These are phyloP conservation scores for Isoperla grammatica DNA, from an alignment of 2,888 invertebrate species.

Conservation along the genomic window DNA sequence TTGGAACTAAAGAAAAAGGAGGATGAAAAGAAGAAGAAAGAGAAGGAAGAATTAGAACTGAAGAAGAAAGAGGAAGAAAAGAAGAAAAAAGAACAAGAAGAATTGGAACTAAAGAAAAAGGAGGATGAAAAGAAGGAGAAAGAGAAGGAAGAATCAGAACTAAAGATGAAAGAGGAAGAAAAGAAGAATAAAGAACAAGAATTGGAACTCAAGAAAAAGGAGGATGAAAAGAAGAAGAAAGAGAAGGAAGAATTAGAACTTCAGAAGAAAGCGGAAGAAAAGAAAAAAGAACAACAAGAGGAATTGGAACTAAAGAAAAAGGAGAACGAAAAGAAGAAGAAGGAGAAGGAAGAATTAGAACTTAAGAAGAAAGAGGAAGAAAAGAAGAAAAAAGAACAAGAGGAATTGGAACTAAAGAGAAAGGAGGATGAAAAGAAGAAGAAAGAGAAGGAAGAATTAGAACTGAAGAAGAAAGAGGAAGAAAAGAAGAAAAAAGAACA, in stretches of 20 bases:
- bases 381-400: constrained; percentile 21
- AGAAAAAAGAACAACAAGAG: constrained; percentile 29
- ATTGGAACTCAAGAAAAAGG: constrained; percentile 24
- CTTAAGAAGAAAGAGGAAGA: constrained; percentile 30
- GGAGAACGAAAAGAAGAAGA: constrained; percentile 27
- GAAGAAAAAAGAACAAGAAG: constrained; percentile 30
- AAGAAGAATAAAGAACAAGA: constrained; percentile 29
- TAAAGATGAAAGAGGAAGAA: constrained; percentile 28
- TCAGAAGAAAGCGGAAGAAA: constrained; percentile 26
- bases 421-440: constrained; percentile 27
- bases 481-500: constrained; percentile 25
- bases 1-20: constrained; percentile 31
- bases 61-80: constrained; percentile 34
- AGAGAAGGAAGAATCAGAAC: constrained; percentile 29
- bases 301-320: too few species aligned
- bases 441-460: constrained; percentile 21
- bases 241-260: too few species aligned
- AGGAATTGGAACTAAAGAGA: constrained; percentile 28
- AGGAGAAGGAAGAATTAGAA: constrained; percentile 31
- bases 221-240: constrained; percentile 22
- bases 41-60: constrained; percentile 35
- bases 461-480: constrained; percentile 27
- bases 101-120: constrained; percentile 27
- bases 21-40: constrained; percentile 28
- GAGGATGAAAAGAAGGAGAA: constrained; percentile 26